These are phyloP conservation scores for Cyprinella venusta DNA, from an alignment of 2,797 vertebrate species.

Conservation along the genomic window DNA sequence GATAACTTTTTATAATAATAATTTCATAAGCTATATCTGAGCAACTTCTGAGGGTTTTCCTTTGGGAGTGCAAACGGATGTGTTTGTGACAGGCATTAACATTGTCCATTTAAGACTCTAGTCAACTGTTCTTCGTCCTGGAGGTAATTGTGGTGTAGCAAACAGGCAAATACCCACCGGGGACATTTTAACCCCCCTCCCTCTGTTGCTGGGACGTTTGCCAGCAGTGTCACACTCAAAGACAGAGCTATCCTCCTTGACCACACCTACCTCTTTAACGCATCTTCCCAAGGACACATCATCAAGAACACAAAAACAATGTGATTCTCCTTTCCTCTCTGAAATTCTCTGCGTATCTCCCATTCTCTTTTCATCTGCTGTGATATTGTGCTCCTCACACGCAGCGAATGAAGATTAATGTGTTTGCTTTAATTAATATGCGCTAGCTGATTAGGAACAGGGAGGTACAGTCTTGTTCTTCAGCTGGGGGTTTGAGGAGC, in stretches of 20 bases:
- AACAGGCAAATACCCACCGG: slow-evolving; percentile 34
- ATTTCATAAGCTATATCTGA: neutral
- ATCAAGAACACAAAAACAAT: slow-evolving; percentile 73
- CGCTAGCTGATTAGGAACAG: slow-evolving; percentile 80
- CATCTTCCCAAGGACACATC: slow-evolving; percentile 65
- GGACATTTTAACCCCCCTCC: slow-evolving; percentile 24
- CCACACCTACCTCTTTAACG: slow-evolving; percentile 65
- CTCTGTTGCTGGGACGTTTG: slow-evolving; percentile 43
- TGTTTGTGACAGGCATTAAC: slow-evolving; percentile 36
- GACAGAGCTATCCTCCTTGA: slow-evolving; percentile 53
- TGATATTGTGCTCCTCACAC: slow-evolving; percentile 3
- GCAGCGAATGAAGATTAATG: slow-evolving; percentile 92
- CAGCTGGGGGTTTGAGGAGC: slow-evolving; percentile 78
- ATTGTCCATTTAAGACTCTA: slow-evolving; percentile 10
- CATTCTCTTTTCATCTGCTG: neutral
- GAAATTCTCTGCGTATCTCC: neutral
- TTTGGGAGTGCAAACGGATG: neutral
- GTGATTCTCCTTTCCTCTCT: slow-evolving; percentile 67
- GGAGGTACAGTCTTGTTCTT: slow-evolving; percentile 75
- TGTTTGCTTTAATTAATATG: slow-evolving; percentile 87
- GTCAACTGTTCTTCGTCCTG: slow-evolving; percentile 14
- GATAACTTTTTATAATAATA: neutral
- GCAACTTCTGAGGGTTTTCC: neutral
- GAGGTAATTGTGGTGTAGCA: slow-evolving; percentile 37
- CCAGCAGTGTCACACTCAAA: slow-evolving; percentile 54